These are phyloP conservation scores for Ruditapes philippinarum DNA, from an alignment of 1,140 invertebrate species.

Conservation along the genomic window DNA sequence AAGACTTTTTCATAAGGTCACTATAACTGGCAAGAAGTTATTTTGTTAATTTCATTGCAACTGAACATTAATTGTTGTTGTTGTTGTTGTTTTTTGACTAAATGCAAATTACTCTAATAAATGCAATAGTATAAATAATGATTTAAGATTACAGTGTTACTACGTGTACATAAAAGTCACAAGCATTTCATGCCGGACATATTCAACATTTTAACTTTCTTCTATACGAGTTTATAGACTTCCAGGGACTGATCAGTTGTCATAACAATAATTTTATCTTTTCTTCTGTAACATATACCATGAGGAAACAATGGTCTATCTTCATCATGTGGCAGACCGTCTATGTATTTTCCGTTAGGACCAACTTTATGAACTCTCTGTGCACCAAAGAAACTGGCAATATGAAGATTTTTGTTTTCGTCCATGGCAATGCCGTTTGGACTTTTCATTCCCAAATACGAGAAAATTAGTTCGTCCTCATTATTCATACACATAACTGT, in stretches of 20 bases:
- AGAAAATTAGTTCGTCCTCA: constrained; percentile 59
- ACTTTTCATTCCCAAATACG: constrained; percentile 39
- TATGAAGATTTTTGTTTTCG: constrained; percentile 52
- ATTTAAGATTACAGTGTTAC: too few relatives aligned
- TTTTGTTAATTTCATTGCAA: too few relatives aligned
- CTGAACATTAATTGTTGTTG: too few relatives aligned
- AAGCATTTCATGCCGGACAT: too few relatives aligned
- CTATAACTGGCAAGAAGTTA: too few relatives aligned
- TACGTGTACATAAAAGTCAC: too few relatives aligned
- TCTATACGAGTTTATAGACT: constrained; percentile 58
- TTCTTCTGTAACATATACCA: constrained; percentile 52
- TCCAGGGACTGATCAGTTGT: constrained; percentile 55
- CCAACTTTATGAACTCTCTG: constrained; percentile 61
- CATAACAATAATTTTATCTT: constrained; percentile 55
- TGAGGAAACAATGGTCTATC: constrained; percentile 54
- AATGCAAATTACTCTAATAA: too few relatives aligned
- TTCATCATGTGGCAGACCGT: constrained; percentile 44
- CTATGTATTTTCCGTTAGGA: constrained; percentile 53
- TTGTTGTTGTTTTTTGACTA: too few relatives aligned
- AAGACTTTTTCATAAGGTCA: too few relatives aligned
- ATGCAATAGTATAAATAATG: too few relatives aligned
- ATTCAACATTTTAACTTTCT: too few relatives aligned
- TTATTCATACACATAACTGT: constrained; percentile 58
- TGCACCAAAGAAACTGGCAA: constrained; percentile 46
- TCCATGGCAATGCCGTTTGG: constrained; percentile 65